Conservation (phyloP, 2,888 invertebrate species). For the Ganaspis brasiliensis region DNA sequence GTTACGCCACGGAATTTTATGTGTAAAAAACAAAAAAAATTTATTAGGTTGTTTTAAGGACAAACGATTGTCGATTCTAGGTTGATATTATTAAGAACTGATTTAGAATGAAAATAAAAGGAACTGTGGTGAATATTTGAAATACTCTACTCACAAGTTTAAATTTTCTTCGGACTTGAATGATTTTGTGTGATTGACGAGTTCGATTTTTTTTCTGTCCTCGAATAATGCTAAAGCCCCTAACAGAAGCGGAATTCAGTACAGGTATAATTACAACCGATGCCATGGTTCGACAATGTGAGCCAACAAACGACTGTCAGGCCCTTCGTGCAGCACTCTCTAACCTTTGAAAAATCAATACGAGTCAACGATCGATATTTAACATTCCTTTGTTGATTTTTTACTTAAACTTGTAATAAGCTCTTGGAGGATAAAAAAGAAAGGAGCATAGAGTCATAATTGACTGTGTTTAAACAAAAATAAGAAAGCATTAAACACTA, state of each 20-base stretch:
- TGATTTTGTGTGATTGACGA: conserved; percentile 40
- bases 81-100: background rate
- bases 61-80: no score
- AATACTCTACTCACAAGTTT: conserved; percentile 50
- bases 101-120: background rate
- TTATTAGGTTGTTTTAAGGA: no score
- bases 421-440: background rate
- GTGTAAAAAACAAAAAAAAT: no score
- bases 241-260: conserved; percentile 45
- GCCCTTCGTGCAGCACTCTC: conserved; percentile 44
- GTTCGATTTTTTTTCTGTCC: conserved; percentile 14
- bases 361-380: conserved; percentile 51
- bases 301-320: conserved; percentile 30
- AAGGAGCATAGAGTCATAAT: no score
- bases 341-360: conserved; percentile 62
- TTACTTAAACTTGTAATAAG: background rate
- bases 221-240: conserved; percentile 49
- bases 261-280: conserved; percentile 54
- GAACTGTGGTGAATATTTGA: background rate
- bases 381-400: background rate
- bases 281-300: conserved; percentile 46
- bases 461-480: no score
- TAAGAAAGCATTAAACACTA: no score
- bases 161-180: conserved; percentile 52
- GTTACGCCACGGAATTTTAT: no score